phyloP scores from a whole-genome alignment of 2,797 vertebrate genomes.

The Myioborus miniatus region DNA sequence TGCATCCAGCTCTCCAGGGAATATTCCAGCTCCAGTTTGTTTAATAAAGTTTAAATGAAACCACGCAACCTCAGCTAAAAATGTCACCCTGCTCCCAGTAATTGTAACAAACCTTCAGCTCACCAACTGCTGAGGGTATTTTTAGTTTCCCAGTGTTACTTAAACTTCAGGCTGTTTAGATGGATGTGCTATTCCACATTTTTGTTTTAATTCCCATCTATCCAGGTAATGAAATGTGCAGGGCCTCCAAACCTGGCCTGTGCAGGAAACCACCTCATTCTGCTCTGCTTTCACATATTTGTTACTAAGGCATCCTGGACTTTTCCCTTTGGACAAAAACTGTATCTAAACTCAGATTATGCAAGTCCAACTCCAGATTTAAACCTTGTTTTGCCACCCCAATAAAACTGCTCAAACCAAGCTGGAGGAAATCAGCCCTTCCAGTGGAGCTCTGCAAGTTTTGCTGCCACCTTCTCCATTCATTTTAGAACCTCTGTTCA shows the following conservation, averaged over 20 bases:
- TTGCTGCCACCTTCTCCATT: neutral
- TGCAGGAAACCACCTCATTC: neutral
- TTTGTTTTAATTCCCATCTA: neutral
- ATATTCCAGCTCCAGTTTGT: neutral
- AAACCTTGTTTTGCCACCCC: neutral
- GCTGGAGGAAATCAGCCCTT: neutral
- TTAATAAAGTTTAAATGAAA: constrained; percentile 67
- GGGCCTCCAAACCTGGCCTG: neutral
- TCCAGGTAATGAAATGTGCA: neutral
- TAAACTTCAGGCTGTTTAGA: constrained; percentile 3
- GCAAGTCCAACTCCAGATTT: neutral
- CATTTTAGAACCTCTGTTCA: neutral
- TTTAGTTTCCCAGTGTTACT: constrained; percentile 6
- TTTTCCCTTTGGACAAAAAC: neutral
- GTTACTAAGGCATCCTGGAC: neutral
- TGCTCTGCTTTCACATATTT: neutral
- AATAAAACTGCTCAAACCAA: neutral
- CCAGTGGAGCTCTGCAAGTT: neutral
- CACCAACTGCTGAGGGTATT: neutral
- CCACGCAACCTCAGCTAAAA: constrained; percentile 41
- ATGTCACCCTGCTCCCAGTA: neutral
- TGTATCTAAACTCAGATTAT: neutral
- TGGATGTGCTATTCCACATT: neutral
- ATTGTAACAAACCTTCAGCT: neutral
- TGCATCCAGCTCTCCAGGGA: constrained; percentile 27